Conservation (phyloP, 2,113 vertebrate species). For the Prionailurus bengalensis region DNA sequence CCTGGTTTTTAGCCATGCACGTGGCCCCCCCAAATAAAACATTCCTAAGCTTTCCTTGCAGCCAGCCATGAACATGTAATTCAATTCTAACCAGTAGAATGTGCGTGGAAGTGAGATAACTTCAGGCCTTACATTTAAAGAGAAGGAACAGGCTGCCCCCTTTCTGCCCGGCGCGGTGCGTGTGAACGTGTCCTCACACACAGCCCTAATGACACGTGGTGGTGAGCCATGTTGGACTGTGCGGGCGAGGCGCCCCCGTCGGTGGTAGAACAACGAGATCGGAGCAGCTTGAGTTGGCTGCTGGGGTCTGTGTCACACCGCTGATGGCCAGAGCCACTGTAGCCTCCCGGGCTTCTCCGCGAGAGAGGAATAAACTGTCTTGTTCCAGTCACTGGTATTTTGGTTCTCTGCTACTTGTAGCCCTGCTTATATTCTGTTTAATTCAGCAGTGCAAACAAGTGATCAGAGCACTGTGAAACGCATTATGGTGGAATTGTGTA, state of each 20-base stretch:
- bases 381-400: neutral
- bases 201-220: neutral
- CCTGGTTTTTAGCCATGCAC: neutral
- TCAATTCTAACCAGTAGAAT: neutral
- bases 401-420: neutral
- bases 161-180: neutral
- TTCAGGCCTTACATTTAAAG: neutral
- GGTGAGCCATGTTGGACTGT: neutral
- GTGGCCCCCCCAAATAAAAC: neutral
- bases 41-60: neutral
- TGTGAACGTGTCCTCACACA: neutral
- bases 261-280: neutral
- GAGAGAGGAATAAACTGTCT: neutral
- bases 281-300: neutral
- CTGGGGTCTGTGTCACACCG: too few species aligned
- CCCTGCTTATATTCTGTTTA: neutral
- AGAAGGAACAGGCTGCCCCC: neutral
- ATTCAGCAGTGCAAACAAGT: neutral
- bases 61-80: neutral
- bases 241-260: neutral
- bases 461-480: accelerated
- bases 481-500: neutral
- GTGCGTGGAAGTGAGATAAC: neutral
- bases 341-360: neutral
- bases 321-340: neutral